A percentile compares a stretch with the other conserved stretches of the same genome.
Evolutionary conservation across 2,888 invertebrate species (phyloP).

Genomic region (Luperina testacea): DNA sequence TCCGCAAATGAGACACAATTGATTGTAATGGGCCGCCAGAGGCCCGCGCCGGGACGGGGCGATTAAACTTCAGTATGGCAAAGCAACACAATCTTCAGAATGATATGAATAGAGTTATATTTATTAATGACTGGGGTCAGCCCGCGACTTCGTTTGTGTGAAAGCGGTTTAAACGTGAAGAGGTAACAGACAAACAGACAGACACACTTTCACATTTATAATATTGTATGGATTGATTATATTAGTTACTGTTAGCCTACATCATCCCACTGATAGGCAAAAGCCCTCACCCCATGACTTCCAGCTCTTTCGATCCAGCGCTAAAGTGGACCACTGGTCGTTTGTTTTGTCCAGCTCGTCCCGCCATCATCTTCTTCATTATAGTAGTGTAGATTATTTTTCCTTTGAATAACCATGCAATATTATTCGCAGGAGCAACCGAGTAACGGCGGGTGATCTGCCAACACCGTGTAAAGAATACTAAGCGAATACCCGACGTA

Average conservation of each 20-base stretch:
- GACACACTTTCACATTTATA: too few relatives aligned
- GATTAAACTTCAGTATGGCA: background rate
- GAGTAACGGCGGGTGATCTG: conserved; percentile 85
- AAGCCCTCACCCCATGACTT: background rate
- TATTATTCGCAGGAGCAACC: conserved; percentile 81
- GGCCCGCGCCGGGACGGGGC: too few relatives aligned
- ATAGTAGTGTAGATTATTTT: background rate
- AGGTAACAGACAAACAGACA: too few relatives aligned
- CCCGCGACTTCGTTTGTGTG: too few relatives aligned
- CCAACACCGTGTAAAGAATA: conserved; percentile 24
- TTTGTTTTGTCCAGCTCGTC: background rate
- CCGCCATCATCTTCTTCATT: background rate
- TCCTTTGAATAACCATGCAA: background rate
- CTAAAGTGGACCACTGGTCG: background rate
- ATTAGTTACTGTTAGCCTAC: too few relatives aligned
- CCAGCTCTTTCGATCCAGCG: background rate
- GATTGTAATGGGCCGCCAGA: too few relatives aligned
- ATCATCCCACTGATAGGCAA: background rate
- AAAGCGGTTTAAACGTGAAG: too few relatives aligned
- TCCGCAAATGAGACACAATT: too few relatives aligned
- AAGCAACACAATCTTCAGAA: background rate
- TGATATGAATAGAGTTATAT: too few relatives aligned
- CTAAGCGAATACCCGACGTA: conserved; percentile 40
- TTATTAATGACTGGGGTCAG: too few relatives aligned
- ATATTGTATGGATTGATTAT: too few relatives aligned